phyloP scores from a whole-genome alignment of 2,888 invertebrate species.

The Idaea straminata region DNA sequence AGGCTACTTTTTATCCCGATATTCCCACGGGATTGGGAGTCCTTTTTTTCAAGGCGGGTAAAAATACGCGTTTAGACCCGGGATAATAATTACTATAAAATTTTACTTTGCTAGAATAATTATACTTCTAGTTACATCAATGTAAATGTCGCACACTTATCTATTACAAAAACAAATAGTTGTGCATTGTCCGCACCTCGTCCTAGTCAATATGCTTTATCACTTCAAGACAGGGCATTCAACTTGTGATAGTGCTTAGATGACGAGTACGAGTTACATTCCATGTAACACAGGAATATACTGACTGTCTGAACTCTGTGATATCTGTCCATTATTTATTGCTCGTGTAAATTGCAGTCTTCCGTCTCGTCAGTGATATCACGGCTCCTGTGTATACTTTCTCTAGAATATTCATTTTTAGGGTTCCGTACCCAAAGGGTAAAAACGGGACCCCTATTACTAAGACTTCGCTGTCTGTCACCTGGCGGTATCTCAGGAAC shows the following conservation, averaged over 20 bases:
- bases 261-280: conserved; percentile 36
- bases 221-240: conserved; percentile 69
- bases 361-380: conserved; percentile 34
- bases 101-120: too few species aligned
- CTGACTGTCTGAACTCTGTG: neutral
- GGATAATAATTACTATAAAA: too few species aligned
- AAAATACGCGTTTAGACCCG: too few species aligned
- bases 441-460: too few species aligned
- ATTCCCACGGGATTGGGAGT: too few species aligned
- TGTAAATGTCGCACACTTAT: neutral
- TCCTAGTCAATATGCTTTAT: conserved; percentile 37
- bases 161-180: conserved; percentile 14
- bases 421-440: too few species aligned
- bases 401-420: neutral
- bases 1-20: too few species aligned
- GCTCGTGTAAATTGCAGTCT: conserved; percentile 60
- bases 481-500: too few species aligned
- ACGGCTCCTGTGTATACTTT: neutral
- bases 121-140: neutral
- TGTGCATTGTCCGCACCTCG: conserved; percentile 22
- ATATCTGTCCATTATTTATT: conserved; percentile 60
- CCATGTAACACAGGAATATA: conserved; percentile 39
- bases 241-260: conserved; percentile 65
- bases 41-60: too few species aligned
- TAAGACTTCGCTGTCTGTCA: too few species aligned